Evolutionary conservation across 2,113 vertebrate species (phyloP).

Genomic region (Nerophis lumbriciformis): DNA sequence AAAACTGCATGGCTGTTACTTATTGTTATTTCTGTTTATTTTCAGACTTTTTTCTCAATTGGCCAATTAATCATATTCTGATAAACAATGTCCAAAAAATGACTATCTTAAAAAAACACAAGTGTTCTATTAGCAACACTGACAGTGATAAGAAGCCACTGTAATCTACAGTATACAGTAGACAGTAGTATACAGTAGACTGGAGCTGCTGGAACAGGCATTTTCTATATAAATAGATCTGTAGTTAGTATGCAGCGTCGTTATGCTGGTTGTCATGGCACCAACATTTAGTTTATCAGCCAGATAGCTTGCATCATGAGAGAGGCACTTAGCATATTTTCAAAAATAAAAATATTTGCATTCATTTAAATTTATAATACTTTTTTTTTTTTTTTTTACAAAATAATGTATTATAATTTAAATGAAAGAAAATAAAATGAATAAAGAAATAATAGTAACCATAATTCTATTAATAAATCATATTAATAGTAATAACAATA

Average conservation of each 20-base stretch:
- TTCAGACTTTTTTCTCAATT: background rate
- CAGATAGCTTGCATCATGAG: conserved; percentile 5
- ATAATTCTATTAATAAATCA: no score
- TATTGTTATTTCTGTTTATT: background rate
- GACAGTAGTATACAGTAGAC: background rate
- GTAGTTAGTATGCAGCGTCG: background rate
- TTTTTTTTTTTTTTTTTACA: no score
- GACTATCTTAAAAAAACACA: no score
- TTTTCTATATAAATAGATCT: background rate
- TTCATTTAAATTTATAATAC: no score
- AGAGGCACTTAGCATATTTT: no score
- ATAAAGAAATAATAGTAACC: no score
- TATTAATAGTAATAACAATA: no score
- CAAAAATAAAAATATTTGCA: no score
- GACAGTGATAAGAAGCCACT: no score
- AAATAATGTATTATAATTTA: no score
- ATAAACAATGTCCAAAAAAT: background rate
- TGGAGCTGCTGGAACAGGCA: background rate
- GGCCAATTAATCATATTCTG: background rate
- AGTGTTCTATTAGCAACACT: no score
- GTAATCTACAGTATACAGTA: background rate
- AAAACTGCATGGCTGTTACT: background rate
- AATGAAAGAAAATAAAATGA: no score
- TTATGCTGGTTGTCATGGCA: conserved; percentile 10
- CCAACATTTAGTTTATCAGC: background rate